Evolutionary conservation across 1,140 invertebrate species (phyloP), one percentile per base, ranked within the genome.

Genomic region (Macrotrachela quadricornifera): DNA sequence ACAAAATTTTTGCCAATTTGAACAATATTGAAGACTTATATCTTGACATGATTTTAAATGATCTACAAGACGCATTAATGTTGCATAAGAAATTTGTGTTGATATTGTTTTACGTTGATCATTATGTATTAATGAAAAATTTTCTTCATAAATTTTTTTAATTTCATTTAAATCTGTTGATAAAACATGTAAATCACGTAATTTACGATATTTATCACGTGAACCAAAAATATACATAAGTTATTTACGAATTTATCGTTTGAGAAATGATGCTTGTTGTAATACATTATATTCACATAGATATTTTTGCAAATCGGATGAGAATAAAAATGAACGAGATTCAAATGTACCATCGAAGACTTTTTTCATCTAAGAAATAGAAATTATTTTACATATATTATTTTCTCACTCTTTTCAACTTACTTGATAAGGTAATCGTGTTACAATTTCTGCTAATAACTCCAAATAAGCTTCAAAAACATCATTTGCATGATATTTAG

Each of bases 251-350:
- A 73, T 72, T 65, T 73, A 70, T 36, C 71, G 59, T 47, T 69
- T 67, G n/a, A 75, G 71, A 62, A 72, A 74, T 44, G 72, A 71
- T 15, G 74, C 70, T 57, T 75, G 69, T 37, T 69, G 68, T 13
- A 83, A 82, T 81, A 94, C 88, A 83, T 94, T 87, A 63, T 92
- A 95, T 64, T 96, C 88, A 66, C 88, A 92, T 1, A 96, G 74
- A 58, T 78, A 76, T 47, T 78, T 77, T 57, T 79, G 79, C 83
- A 83, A 87, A 0, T 72, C 71, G 9, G 51, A 4, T 4, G 21
- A 30, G 2, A 30, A 30, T 30, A 30, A 30, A 30, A 30, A 30
- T 30, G 21, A 8, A 30, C 21, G 21, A 30, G 21, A 30, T 30
- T 30, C 21, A 30, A 2, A 4, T 30, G 21, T 30, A 30, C 21